Base-by-base conservation (phyloP, 2,113 vertebrate species). In the Anguilla rostrata region DNA sequence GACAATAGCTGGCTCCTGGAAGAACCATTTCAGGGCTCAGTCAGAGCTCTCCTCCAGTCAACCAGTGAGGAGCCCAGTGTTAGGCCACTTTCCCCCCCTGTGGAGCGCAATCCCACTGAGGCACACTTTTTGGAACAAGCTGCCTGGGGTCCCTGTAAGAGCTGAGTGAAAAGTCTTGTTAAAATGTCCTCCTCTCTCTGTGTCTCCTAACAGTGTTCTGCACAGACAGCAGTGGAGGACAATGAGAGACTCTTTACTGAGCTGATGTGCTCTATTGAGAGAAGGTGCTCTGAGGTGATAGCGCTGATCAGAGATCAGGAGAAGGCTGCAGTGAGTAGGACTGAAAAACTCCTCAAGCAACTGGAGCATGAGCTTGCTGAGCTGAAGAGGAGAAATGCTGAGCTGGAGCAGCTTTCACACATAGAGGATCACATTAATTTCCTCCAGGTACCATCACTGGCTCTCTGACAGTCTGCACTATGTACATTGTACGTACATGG, bases 381-480 rank as follows among this genome's bases (percentile, higher is more conserved):
- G 39, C 86, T 90, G 84, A 90, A 7, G 84, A 91, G 43, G 41
- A 89, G 86, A 89, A 39, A 87, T 0, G 7, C 78, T 85, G 90
- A 89, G 43, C 88, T 94, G 56, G 9, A 86, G 39, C 86, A 89
- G 71, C 87, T 94, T 39, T 89, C 87, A 39, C 82, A 43, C 2
- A 92, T 83, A 6, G 90, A 92, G 6, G 86, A 94, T 83, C 89
- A 92, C 39, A 34, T 93, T 43, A 39, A 91, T 60, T 94, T 94
- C 75, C 53, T 94, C 18, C 83, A 91, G 92, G 92, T 94, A 39
- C n/a, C n/a, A 29, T 75, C 83, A 41, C 39, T 78, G 63, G 22
- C 63, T 71, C n/a, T n/a, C n/a, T n/a, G n/a, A n/a, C n/a, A n/a
- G n/a, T n/a, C n/a, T n/a, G n/a, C n/a, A n/a, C n/a, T n/a, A n/a